These are phyloP conservation scores for Epinotia nisella DNA, from an alignment of 2,888 invertebrate genomes.

Conservation along the genomic window DNA sequence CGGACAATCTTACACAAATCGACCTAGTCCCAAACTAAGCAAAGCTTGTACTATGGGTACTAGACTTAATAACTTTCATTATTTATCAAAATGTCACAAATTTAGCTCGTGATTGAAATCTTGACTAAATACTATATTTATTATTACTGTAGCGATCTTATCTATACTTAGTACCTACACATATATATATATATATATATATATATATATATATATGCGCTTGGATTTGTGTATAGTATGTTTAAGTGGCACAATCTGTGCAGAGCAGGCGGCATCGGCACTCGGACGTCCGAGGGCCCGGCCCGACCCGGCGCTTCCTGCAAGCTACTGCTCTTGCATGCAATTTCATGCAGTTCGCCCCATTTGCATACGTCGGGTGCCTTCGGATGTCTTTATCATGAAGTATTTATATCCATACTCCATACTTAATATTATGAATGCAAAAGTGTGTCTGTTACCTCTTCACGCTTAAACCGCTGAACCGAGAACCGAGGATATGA, in stretches of 20 bases:
- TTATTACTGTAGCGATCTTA: background rate
- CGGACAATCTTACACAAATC: too few relatives aligned
- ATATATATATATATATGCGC: background rate
- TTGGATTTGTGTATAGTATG: background rate
- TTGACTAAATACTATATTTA: background rate
- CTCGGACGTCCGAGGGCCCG: constrained; percentile 18
- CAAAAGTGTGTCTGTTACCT: too few relatives aligned
- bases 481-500: too few relatives aligned
- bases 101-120: background rate
- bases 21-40: too few relatives aligned
- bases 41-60: too few relatives aligned
- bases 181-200: too few relatives aligned
- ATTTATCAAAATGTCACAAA: background rate
- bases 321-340: constrained; percentile 16
- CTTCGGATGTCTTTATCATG: background rate
- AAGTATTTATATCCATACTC: background rate
- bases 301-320: constrained; percentile 7
- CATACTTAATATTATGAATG: too few relatives aligned
- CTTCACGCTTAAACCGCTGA: too few relatives aligned
- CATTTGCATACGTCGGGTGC: background rate
- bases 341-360: constrained; percentile 3
- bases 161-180: background rate
- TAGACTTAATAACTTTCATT: too few relatives aligned
- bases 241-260: constrained; percentile 13
- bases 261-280: background rate